Evolutionary conservation across 2,888 invertebrate species (phyloP), one percentile per base, ranked within the genome.

Genomic region (Sarcophaga rosellei): DNA sequence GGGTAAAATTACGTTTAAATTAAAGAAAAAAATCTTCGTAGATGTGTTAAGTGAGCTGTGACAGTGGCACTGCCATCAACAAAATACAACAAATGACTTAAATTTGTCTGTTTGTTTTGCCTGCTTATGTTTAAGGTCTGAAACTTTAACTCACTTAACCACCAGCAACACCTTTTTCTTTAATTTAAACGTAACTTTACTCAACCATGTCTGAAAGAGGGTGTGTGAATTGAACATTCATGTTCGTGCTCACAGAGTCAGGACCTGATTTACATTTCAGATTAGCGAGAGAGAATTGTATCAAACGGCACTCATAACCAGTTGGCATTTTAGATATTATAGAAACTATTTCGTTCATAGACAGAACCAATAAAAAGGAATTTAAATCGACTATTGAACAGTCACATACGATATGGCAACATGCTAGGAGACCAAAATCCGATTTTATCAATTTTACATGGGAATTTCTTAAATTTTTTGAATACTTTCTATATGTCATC

Each of bases 81-180:
- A 72, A 76, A 76, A 62, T 59, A 73, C 77, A 53, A 74, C 59
- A 81, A 69, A 77, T 69, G 68, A 35, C 63, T 77, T 1, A 63
- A 21, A 78, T 74, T 70, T 47, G 59, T 78, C 53, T 75, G 70
- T 81, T 81, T 85, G 35, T 78, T 78, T 78, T 61, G 70, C 59
- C 69, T 74, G 63, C 61, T 77, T 72, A 47, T 74, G 74, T 62
- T 66, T 63, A 23, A 73, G 77, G 47, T 65, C 59, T 35, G 35
- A 10, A 10, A 35, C 10, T 35, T 35, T 35, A 15, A 20, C 4
- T 20, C 20, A n/a, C 23, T 68, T 20, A 23, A 53, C 12, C 12
- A 35, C 6, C 1, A 47, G 1, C 47, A 53, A 53, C 17, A 53
- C 53, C 17, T 53, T 53, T 17, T 12, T 35, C 17, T 53, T 17